phyloP scores from a whole-genome alignment of 1,140 invertebrate genomes.

The Brachystomella parvula region DNA sequence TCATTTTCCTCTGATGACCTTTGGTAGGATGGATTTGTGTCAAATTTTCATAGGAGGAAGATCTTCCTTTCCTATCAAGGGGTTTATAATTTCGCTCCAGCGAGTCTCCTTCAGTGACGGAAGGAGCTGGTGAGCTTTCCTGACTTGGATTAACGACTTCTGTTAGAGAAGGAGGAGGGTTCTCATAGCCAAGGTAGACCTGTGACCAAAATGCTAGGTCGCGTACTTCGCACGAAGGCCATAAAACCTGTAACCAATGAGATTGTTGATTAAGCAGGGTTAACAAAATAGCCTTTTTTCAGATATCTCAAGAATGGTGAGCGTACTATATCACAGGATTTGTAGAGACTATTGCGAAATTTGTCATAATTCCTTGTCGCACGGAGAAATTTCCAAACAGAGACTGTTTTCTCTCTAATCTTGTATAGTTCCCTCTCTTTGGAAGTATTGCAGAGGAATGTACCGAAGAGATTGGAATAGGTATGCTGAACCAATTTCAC shows the following conservation, averaged over 20 bases:
- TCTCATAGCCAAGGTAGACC: constrained; percentile 60
- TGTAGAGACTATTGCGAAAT: constrained; percentile 81
- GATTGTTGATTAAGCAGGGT: constrained; percentile 35
- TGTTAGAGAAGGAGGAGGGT: constrained; percentile 17
- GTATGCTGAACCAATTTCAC: constrained; percentile 90
- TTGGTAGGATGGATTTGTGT: neutral
- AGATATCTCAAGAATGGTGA: constrained; percentile 16
- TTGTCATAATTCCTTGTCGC: constrained; percentile 50
- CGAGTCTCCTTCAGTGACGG: constrained; percentile 24
- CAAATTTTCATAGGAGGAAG: constrained; percentile 29
- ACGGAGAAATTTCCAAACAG: constrained; percentile 75
- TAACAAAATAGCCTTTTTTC: constrained; percentile 12
- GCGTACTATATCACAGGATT: constrained; percentile 42
- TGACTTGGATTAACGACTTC: constrained; percentile 31
- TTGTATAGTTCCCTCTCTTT: constrained; percentile 62
- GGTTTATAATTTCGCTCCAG: constrained; percentile 20
- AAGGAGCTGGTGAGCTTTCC: constrained; percentile 37
- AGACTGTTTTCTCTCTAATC: constrained; percentile 65
- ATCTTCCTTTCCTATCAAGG: constrained; percentile 7
- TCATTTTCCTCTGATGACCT: constrained; percentile 22
- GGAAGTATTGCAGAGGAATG: constrained; percentile 86
- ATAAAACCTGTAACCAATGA: constrained; percentile 57
- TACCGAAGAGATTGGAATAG: constrained; percentile 92
- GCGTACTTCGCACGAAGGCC: constrained; percentile 73
- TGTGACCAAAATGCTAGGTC: constrained; percentile 75